Conservation (phyloP, 1,140 invertebrate species). For the Drepana arcuata region DNA sequence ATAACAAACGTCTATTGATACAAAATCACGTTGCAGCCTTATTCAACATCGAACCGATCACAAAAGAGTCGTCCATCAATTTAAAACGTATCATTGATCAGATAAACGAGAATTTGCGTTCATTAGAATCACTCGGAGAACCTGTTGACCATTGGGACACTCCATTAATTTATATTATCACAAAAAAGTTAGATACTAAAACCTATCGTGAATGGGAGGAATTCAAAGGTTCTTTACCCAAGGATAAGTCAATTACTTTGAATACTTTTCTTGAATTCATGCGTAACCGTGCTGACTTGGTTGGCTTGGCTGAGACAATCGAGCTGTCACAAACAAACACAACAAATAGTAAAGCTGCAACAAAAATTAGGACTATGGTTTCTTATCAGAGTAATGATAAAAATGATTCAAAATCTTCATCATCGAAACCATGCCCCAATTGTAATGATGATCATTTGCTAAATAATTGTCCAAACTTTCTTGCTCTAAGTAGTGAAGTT, state of each 20-base stretch:
- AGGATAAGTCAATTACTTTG: slow-evolving; percentile 5
- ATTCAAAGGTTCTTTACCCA: slow-evolving; percentile 7
- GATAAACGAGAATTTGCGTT: slow-evolving; percentile 19
- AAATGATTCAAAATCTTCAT: slow-evolving; percentile 2
- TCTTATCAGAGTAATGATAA: slow-evolving; percentile 4
- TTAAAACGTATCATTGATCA: slow-evolving; percentile 21
- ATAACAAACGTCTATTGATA: slow-evolving; percentile 27
- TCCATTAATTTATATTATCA: slow-evolving; percentile 13
- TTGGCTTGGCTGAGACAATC: slow-evolving; percentile 13
- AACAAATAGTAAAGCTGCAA: slow-evolving; percentile 1
- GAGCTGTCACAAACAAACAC: slow-evolving; percentile 11
- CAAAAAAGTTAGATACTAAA: slow-evolving; percentile 14
- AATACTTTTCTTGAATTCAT: slow-evolving; percentile 8
- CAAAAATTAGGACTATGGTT: slow-evolving; percentile 4
- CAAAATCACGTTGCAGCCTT: slow-evolving; percentile 26
- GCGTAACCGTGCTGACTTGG: slow-evolving; percentile 9
- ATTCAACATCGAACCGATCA: slow-evolving; percentile 15
- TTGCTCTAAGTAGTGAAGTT: slow-evolving; percentile 7
- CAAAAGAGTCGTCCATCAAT: slow-evolving; percentile 14
- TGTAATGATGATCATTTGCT: slow-evolving; percentile 17
- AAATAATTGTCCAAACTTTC: slow-evolving; percentile 14
- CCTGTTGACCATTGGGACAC: slow-evolving; percentile 13
- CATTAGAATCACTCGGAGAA: slow-evolving; percentile 17
- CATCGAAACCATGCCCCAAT: slow-evolving; percentile 11
- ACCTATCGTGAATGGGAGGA: slow-evolving; percentile 19